phyloP scores from a whole-genome alignment of 2,888 invertebrate genomes.

The Marronus borbonicus region DNA sequence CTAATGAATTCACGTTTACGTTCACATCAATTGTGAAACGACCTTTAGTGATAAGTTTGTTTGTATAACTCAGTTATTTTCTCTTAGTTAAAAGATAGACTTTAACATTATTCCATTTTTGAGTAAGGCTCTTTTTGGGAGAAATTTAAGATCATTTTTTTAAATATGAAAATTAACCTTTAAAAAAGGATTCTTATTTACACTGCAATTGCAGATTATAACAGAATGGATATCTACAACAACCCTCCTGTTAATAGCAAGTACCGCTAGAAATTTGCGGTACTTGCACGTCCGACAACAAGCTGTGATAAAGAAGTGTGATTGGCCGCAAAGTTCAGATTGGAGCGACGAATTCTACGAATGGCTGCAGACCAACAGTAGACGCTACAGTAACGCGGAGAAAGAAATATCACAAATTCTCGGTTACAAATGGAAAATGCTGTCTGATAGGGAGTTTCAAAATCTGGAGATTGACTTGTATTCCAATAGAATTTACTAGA shows the following conservation, averaged over 20 bases:
- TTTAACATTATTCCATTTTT: no score
- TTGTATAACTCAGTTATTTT: no score
- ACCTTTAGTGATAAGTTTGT: no score
- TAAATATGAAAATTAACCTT: no score
- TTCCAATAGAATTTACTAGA: slow-evolving; percentile 52
- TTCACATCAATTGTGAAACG: no score
- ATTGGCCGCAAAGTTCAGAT: slow-evolving; percentile 77
- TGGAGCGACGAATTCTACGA: slow-evolving; percentile 79
- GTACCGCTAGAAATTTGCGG: slow-evolving; percentile 76
- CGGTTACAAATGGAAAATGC: slow-evolving; percentile 79
- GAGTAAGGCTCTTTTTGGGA: no score
- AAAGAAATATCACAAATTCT: slow-evolving; percentile 80
- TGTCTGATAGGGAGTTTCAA: slow-evolving; percentile 78
- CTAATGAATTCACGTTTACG: no score
- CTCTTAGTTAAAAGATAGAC: no score
- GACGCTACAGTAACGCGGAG: slow-evolving; percentile 78
- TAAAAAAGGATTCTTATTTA: no score
- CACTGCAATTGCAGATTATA: slow-evolving; percentile 72
- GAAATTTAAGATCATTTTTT: no score
- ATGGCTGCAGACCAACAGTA: slow-evolving; percentile 77
- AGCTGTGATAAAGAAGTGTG: slow-evolving; percentile 79
- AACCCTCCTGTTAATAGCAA: slow-evolving; percentile 81
- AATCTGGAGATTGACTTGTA: slow-evolving; percentile 68
- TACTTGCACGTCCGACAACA: slow-evolving; percentile 80
- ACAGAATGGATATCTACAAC: slow-evolving; percentile 85